These are phyloP conservation scores for Pavo muticus DNA, from an alignment of 2,113 vertebrate species.

Conservation along the genomic window DNA sequence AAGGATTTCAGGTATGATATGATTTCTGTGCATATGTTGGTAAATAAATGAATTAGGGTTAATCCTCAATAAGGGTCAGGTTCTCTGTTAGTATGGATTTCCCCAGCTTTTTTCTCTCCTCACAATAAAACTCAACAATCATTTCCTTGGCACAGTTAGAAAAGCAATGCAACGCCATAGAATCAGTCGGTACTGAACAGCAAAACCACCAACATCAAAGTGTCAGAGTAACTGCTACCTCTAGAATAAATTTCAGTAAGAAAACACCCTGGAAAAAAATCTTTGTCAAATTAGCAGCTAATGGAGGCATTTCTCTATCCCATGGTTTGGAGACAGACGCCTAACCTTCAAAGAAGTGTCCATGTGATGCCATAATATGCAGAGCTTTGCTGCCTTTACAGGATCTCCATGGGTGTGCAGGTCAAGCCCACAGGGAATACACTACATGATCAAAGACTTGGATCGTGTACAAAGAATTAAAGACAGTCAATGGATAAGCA, in stretches of 20 bases:
- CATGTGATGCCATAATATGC: background rate
- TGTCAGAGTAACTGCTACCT: background rate
- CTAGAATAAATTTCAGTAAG: background rate
- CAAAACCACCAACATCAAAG: background rate
- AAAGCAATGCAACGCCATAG: background rate
- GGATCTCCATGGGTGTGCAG: slow-evolving; percentile 19
- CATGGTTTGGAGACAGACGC: background rate
- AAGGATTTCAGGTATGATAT: background rate
- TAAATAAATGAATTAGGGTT: background rate
- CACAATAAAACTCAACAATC: background rate
- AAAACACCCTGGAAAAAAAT: background rate
- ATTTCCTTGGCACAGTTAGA: background rate
- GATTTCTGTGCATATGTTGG: background rate
- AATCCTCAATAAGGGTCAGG: background rate
- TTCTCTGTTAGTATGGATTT: background rate
- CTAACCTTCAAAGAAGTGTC: slow-evolving; percentile 9
- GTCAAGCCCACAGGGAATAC: slow-evolving; percentile 19
- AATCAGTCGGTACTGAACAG: background rate
- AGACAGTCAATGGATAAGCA: background rate
- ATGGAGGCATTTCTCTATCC: background rate
- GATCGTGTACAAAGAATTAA: slow-evolving; percentile 43
- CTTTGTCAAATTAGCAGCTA: background rate
- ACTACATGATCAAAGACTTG: slow-evolving; percentile 49
- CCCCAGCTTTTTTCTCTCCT: background rate
- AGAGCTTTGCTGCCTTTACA: slow-evolving; percentile 8